Base-by-base conservation (phyloP, 2,113 vertebrate species). In the Malurus melanocephalus region DNA sequence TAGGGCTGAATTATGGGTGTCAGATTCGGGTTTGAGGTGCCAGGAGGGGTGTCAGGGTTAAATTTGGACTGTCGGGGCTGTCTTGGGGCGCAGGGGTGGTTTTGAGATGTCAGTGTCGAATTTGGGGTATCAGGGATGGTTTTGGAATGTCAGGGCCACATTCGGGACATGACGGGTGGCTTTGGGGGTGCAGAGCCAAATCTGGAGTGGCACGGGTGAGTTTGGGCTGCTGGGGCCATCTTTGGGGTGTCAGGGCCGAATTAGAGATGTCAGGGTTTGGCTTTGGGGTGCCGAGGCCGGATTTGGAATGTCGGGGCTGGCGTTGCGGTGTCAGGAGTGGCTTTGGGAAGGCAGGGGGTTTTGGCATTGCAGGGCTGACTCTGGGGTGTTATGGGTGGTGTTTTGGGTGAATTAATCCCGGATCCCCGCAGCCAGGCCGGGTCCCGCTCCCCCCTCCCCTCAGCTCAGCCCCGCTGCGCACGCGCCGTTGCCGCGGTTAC, bases 401-500 rank as follows among this genome's bases (percentile, higher is more conserved):
- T 76, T 51, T n/a, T n/a, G 28, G 73, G 73, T 2, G 35, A 49
- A 9, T 1, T 30, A 2, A 64, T 7, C 9, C 16, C 32, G 16
- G 60, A 2, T 1, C 4, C 10, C 10, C 3, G 14, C 23, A 4
- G 35, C 48, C 6, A 16, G 12, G 10, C 22, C n/a, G 16, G 19
- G 7, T 16, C 42, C 8, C 27, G 16, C 52, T 3, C 16, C 16
- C 42, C 43, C 43, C 43, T 17, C 11, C 46, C 24, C 48, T 43
- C 48, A 14, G 24, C 33, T 6, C 56, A 14, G 49, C 19, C 4
- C 27, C 59, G 2, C 48, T 4, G 49, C 1, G 61, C 76, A 66
- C 16, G 76, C 76, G 76, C 76, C 51, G 76, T 79, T 79, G 75
- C 75, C 61, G 51, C 61, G 75, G 75, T 46, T 45, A 79, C 76